These are phyloP conservation scores for Caenorhabditis tropicalis DNA, from an alignment of 1,140 invertebrate genomes.

Conservation along the genomic window DNA sequence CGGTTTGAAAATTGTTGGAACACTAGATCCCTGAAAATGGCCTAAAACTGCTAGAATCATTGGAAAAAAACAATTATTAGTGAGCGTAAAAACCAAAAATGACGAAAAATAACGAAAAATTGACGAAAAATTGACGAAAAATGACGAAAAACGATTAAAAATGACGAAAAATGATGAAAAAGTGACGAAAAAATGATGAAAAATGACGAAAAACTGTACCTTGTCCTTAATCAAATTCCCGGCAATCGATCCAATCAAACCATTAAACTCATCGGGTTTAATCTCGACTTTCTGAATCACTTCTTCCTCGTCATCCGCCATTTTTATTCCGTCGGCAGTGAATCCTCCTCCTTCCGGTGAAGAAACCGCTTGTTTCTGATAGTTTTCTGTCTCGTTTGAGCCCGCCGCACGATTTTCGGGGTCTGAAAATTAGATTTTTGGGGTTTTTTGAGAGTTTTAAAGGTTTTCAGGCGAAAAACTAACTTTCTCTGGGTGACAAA, in stretches of 20 bases:
- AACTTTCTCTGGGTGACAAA: conserved; percentile 1
- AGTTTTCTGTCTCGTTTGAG: neutral
- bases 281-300: conserved; percentile 62
- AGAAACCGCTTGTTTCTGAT: neutral
- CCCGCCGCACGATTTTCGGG: neutral
- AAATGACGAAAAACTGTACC: conserved; percentile 49
- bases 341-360: neutral
- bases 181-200: too few relatives aligned
- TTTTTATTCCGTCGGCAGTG: conserved; percentile 32
- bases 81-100: too few relatives aligned
- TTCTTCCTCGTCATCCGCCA: conserved; percentile 55
- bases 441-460: neutral
- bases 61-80: too few relatives aligned
- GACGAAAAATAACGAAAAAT: too few relatives aligned
- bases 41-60: too few relatives aligned
- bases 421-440: neutral
- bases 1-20: too few relatives aligned
- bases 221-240: conserved; percentile 67
- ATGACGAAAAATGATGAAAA: too few relatives aligned
- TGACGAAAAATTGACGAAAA: too few relatives aligned
- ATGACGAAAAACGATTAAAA: too few relatives aligned
- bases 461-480: neutral
- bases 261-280: conserved; percentile 68
- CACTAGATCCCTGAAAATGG: too few relatives aligned
- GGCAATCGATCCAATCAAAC: conserved; percentile 70